Evolutionary conservation across 2,888 invertebrate genomes (phyloP), one percentile per base, ranked within the genome.

Genomic region (Agrotis ipsilon): DNA sequence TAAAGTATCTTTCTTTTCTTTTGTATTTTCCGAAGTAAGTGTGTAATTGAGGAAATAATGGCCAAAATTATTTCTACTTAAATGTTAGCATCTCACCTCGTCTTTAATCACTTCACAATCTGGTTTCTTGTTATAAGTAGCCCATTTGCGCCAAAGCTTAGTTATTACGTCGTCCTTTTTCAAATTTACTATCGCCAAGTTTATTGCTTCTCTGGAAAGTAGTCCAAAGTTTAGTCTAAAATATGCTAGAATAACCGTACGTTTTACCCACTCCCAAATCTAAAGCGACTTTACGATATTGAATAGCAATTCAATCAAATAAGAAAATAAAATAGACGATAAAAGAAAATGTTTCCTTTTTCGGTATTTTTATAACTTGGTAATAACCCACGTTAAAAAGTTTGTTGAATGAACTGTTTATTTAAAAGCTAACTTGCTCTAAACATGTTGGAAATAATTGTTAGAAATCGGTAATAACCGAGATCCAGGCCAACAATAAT

Each of bases 101-200:
- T 92, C 90, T 75, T 88, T 90, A 4, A 84, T 76, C 54, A 77
- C 21, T 57, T 92, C 89, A 73, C 94, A 94, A 65, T 92, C 90
- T 2, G 90, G 80, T 27, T 90, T 88, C 70, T 91, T 91, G 65
- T 81, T 86, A 58, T 85, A 87, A 69, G 85, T 74, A 39, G 93
- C 99, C 99, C 99, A 99, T 96, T 98, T 98, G 91, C 98, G 98
- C 94, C 98, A 98, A 86, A 99, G 95, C 92, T 98, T 98, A 70
- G 98, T 97, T 84, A 99, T 96, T 88, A 98, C 98, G 2, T 99
- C 99, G 77, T 98, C 98, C 93, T 99, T 99, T 92, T 98, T 98
- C 84, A 99, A 96, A 79, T 98, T 97, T 67, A 99, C 96, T 52
- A 99, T 98, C 3, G 98, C 99, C 88, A 99, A 96, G 95, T 99